Evolutionary conservation across 1,140 invertebrate species (phyloP).

Genomic region (Pinna nobilis): DNA sequence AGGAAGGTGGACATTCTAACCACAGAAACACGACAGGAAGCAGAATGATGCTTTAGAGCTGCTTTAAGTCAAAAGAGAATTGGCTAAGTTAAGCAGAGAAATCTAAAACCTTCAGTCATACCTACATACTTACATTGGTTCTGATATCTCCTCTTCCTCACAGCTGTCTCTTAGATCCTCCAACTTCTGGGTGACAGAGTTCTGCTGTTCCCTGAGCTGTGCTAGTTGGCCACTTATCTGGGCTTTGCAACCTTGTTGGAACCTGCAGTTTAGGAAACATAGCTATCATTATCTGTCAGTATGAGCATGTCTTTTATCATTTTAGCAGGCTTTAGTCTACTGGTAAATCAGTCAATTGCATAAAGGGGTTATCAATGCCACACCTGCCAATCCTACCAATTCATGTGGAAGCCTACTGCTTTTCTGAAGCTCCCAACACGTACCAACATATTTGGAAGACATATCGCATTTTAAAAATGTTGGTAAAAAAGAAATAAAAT

Average conservation of each 20-base stretch:
- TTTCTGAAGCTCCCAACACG: neutral
- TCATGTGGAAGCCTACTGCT: neutral
- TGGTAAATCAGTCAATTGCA: neutral
- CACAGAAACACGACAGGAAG: too few relatives aligned
- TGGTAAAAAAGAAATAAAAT: neutral
- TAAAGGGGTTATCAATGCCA: neutral
- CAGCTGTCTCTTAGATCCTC: conserved; percentile 42
- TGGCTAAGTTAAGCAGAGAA: too few relatives aligned
- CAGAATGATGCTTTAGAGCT: too few relatives aligned
- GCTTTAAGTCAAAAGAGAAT: too few relatives aligned
- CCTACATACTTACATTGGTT: neutral
- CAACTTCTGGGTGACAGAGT: conserved; percentile 38
- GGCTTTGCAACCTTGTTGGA: conserved; percentile 48
- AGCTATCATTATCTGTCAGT: neutral
- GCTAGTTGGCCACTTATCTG: conserved; percentile 33
- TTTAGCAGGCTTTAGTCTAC: neutral
- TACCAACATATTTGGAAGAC: neutral
- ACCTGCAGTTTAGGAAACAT: conserved; percentile 29
- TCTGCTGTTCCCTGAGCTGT: conserved; percentile 45
- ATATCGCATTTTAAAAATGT: neutral
- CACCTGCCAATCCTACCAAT: too few relatives aligned
- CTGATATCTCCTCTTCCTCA: conserved; percentile 36
- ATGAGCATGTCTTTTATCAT: neutral
- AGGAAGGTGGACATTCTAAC: too few relatives aligned
- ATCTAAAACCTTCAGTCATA: too few relatives aligned